Base-by-base conservation (phyloP, 1,140 invertebrate genomes). In the Dendrolimus kikuchii region DNA sequence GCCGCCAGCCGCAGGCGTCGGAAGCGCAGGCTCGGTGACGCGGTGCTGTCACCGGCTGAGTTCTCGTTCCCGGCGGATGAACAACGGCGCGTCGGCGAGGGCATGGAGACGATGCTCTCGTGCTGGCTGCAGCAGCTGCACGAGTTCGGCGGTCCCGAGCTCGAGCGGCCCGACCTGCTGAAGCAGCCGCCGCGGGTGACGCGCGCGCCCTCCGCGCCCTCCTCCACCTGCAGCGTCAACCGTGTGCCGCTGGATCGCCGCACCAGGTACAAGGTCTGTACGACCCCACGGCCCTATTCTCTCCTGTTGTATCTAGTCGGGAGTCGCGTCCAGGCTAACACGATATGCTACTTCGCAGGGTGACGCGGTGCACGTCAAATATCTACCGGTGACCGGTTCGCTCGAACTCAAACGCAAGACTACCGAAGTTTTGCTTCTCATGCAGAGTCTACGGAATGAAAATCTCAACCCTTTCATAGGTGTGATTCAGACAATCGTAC, bases 381-480 rank as follows among this genome's bases (percentile, higher is more conserved):
- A 93, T 59, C 77, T 93, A 42, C 89, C 90, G 5, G 82, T 89
- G 9, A 82, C 87, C 40, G 77, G 88, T 5, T 78, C 88, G 2
- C 90, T 94, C 55, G 94, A 96, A 77, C 81, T 96, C 57, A 94
- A 93, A 68, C 91, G 89, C 41, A 95, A 95, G 85, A 90, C 95
- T 0, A 92, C 94, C 81, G 92, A 95, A 62, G 86, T 95, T 37
- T 77, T 96, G 7, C 91, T 95, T n/a, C 90, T 92, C 81, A 93
- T 95, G 46, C 94, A 96, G 72, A 92, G 93, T n/a, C 75, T 97
- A 49, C 90, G 95, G 6, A 94, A 96, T 68, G 95, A 97, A 73
- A 97, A 97, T 68, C 80, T 97, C n/a, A 96, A 95, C 77, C 92
- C 93, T 0, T 88, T 96, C 60, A 92, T 96, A 57, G 95, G 88